These are phyloP conservation scores for Dendrolimus kikuchii DNA, from an alignment of 1,140 invertebrate genomes.

Conservation along the genomic window DNA sequence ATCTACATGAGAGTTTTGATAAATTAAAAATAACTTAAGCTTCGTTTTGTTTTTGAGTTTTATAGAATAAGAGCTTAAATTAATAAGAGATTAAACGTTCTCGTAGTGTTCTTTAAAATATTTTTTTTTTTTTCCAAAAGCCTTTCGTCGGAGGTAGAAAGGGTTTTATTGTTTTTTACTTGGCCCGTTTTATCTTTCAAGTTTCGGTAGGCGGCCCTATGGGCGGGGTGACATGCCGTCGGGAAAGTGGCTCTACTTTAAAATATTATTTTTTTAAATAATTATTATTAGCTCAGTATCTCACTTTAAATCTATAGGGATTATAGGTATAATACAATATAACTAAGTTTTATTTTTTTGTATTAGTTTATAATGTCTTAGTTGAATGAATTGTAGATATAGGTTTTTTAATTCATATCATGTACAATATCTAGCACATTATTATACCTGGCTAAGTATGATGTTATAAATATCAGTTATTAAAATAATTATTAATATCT, in stretches of 20 bases:
- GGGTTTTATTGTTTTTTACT: slow-evolving; percentile 58
- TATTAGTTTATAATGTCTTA: too few relatives aligned
- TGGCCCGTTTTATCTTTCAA: slow-evolving; percentile 40
- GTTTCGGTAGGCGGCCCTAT: slow-evolving; percentile 57
- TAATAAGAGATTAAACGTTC: too few relatives aligned
- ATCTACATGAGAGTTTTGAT: too few relatives aligned
- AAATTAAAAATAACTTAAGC: too few relatives aligned
- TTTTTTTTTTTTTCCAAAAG: slow-evolving; percentile 18
- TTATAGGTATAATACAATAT: neutral
- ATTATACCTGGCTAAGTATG: too few relatives aligned
- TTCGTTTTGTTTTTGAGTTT: too few relatives aligned
- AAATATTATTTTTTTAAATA: slow-evolving; percentile 11
- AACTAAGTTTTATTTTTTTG: neutral
- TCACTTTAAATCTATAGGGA: neutral
- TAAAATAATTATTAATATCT: too few relatives aligned
- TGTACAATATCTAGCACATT: too few relatives aligned
- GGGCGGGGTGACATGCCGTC: slow-evolving; percentile 39
- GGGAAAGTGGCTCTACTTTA: slow-evolving; percentile 23
- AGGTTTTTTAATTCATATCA: too few relatives aligned
- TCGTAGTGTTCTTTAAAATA: neutral
- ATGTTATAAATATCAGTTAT: too few relatives aligned
- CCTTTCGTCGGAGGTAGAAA: slow-evolving; percentile 42
- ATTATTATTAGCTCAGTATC: neutral
- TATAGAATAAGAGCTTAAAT: too few relatives aligned
- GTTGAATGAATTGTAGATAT: too few relatives aligned